Base-by-base conservation (phyloP, 2,113 vertebrate species). In the Mirza zaza region DNA sequence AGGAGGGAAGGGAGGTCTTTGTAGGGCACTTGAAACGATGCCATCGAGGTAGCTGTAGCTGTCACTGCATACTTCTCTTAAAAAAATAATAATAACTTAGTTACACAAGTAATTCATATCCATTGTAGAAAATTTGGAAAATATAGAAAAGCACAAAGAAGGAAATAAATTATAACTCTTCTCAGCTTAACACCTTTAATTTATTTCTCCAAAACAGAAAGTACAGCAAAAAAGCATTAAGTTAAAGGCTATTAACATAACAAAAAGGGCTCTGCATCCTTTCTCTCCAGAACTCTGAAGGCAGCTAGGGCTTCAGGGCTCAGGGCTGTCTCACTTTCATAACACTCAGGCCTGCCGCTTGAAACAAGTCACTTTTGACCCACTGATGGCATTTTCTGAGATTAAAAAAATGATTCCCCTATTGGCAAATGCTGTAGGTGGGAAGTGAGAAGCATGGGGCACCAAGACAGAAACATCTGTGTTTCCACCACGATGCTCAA, bases 171-270 rank as follows among this genome's bases (percentile, higher is more conserved):
- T 65, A 52, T 57, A 63, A 75, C 81, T 92, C 85, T 91, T 86
- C 63, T 89, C 82, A 73, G 50, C 36, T 94, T 96, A 96, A 91
- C 87, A 75, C 57, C 86, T 97, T 97, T 82, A 59, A 96, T 92
- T 83, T 90, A 65, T 85, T 95, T 92, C 77, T 95, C 65, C 34
- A 12, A 92, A 95, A 91, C 81, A 95, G 45, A 55, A 76, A 83
- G 75, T 77, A 29, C 18, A 65, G 90, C 73, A 91, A 95, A 95
- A 65, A 85, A 36, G n/a, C 86, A n/a, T 71, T 45, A 68, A 83
- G 36, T 42, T 89, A 27, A 32, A 61, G 57, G 34, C 63, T 63
- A 57, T 87, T 90, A 52, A 34, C 85, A 77, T 71, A 76, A 90
- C 80, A 80, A 67, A 75, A 84, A 76, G 63, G n/a, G 42, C 55